Evolutionary conservation across 2,888 invertebrate genomes (phyloP).

Genomic region (Temnothorax unifasciatus): DNA sequence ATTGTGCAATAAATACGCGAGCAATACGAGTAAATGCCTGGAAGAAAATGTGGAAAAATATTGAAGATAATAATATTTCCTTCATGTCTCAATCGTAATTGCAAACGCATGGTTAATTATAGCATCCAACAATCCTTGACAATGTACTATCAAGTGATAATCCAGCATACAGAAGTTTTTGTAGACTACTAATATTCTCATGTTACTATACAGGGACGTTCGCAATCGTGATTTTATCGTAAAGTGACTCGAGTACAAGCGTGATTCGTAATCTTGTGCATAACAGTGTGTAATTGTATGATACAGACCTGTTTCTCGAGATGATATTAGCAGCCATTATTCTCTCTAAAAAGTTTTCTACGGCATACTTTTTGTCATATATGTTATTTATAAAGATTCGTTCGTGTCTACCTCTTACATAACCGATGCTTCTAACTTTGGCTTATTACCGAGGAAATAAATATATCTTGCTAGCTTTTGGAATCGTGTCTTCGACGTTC

Average conservation of each 20-base stretch:
- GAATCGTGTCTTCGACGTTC: neutral
- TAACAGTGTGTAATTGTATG: neutral
- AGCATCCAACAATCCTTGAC: neutral
- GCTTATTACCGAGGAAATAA: conserved; percentile 55
- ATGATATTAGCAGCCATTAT: conserved; percentile 46
- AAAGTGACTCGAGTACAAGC: neutral
- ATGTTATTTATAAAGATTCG: conserved; percentile 48
- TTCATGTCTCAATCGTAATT: neutral
- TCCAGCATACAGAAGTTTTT: conserved; percentile 9
- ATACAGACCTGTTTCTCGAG: neutral
- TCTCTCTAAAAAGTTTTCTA: conserved; percentile 49
- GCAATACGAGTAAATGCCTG: neutral
- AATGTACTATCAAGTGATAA: neutral
- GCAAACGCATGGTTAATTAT: conserved; percentile 19
- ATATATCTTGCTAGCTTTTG: conserved; percentile 34
- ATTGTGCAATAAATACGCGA: neutral
- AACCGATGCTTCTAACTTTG: conserved; percentile 53
- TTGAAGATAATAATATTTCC: conserved; percentile 5
- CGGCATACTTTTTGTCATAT: conserved; percentile 26
- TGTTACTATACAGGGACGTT: neutral
- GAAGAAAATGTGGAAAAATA: neutral
- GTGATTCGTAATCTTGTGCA: neutral
- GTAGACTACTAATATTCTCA: neutral
- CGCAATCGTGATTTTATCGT: neutral
- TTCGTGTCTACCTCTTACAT: conserved; percentile 55